Evolutionary conservation across 2,888 invertebrate species (phyloP).

Genomic region (Oligia fasciuncula): DNA sequence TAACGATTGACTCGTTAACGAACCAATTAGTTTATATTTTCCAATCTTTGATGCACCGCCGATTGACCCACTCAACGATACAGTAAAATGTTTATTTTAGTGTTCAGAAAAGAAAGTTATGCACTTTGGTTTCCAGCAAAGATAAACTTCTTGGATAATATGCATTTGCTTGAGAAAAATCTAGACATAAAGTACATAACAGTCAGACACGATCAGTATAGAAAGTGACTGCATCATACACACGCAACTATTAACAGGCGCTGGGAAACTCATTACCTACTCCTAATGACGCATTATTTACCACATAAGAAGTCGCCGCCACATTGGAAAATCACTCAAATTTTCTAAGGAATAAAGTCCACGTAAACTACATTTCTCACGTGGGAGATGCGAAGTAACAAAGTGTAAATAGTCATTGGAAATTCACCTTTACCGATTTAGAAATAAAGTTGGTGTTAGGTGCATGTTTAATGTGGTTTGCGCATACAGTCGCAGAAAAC

Average conservation of each 20-base stretch:
- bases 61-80: neutral
- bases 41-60: constrained; percentile 20
- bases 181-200: neutral
- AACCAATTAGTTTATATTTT: neutral
- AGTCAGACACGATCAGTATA: constrained; percentile 19
- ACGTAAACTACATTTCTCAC: constrained; percentile 5
- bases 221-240: constrained; percentile 50
- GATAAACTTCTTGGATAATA: neutral
- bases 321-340: constrained; percentile 20
- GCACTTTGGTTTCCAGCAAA: neutral
- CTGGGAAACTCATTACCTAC: constrained; percentile 44
- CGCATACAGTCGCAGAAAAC: constrained; percentile 41
- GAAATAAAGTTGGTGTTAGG: neutral
- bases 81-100: constrained; percentile 4
- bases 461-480: constrained; percentile 9
- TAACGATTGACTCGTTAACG: constrained; percentile 26
- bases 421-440: neutral
- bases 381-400: neutral
- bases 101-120: neutral
- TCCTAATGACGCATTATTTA: constrained; percentile 44
- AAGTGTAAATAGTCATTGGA: neutral
- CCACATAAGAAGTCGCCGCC: neutral
- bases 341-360: neutral
- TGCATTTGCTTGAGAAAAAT: neutral
- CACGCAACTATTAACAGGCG: constrained; percentile 44